Conservation (phyloP, 2,113 vertebrate genomes). For the Acrocephalus kingi region DNA sequence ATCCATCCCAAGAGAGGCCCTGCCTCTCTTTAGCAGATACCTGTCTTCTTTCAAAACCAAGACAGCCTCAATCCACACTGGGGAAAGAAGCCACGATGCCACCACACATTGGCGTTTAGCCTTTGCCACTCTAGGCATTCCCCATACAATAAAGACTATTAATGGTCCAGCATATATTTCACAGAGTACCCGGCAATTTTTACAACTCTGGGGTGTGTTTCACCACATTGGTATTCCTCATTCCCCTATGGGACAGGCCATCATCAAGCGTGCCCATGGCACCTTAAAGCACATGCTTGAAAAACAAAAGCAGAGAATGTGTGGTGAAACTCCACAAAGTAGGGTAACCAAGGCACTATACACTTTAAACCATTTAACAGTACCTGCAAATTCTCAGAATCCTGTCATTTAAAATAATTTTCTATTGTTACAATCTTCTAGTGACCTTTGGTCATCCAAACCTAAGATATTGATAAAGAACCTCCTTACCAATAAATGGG, state of each 20-base stretch:
- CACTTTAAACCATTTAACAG: not conserved
- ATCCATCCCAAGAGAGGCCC: too few species aligned
- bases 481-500: not conserved
- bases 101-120: too few species aligned
- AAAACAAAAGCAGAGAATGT: not conserved
- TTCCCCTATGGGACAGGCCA: not conserved
- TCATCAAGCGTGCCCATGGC: not conserved
- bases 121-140: not conserved
- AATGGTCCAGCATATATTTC: not conserved
- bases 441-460: not conserved
- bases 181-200: not conserved
- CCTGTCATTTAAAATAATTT: not conserved
- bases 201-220: not conserved
- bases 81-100: too few species aligned
- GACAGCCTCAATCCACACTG: too few species aligned
- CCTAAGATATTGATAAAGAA: not conserved
- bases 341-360: not conserved
- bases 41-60: too few species aligned
- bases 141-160: not conserved
- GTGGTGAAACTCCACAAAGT: not conserved
- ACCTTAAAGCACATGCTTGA: not conserved
- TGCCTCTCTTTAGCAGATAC: too few species aligned
- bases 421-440: not conserved
- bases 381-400: not conserved
- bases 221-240: not conserved